phyloP scores from a whole-genome alignment of 2,888 invertebrate species.

The Drosophila lacicola region DNA sequence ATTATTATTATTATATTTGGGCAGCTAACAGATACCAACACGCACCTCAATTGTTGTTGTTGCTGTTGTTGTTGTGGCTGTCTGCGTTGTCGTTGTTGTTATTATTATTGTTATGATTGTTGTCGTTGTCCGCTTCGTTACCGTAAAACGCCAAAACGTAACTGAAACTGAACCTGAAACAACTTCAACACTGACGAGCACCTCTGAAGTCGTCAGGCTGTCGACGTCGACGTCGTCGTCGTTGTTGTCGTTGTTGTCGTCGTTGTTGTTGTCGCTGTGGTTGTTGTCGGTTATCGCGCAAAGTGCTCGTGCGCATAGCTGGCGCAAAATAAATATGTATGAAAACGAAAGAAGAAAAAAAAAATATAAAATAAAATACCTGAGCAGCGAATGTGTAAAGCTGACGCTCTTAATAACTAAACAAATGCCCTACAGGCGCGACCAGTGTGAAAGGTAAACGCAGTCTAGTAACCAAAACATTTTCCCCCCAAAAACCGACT shows the following conservation, averaged over 20 bases:
- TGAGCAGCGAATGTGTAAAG: constrained; percentile 52
- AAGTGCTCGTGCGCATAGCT: constrained; percentile 72
- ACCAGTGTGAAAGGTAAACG: constrained; percentile 46
- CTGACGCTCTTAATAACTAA: constrained; percentile 70
- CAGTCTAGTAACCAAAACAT: constrained; percentile 12
- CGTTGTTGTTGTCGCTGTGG: constrained; percentile 19
- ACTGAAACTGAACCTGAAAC: constrained; percentile 77
- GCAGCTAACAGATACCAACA: constrained; percentile 33
- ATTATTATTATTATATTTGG: constrained; percentile 23
- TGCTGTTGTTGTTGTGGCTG: constrained; percentile 5
- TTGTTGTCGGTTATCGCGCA: constrained; percentile 65
- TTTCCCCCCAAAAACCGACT: constrained; percentile 19
- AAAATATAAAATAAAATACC: constrained; percentile 34
- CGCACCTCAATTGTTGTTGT: constrained; percentile 41
- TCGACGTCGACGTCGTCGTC: constrained; percentile 28
- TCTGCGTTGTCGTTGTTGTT: constrained; percentile 1
- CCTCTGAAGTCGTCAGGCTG: constrained; percentile 58
- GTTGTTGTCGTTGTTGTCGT: constrained; percentile 5
- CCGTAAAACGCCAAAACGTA: constrained; percentile 80
- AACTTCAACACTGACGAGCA: constrained; percentile 63
- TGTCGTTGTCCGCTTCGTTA: constrained; percentile 69
- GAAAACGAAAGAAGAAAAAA: constrained; percentile 6
- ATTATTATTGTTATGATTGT: constrained; percentile 15
- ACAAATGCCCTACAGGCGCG: constrained; percentile 61
- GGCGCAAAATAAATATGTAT: constrained; percentile 63